Evolutionary conservation across 1,140 invertebrate genomes (phyloP).

Genomic region (Drosophila teissieri): DNA sequence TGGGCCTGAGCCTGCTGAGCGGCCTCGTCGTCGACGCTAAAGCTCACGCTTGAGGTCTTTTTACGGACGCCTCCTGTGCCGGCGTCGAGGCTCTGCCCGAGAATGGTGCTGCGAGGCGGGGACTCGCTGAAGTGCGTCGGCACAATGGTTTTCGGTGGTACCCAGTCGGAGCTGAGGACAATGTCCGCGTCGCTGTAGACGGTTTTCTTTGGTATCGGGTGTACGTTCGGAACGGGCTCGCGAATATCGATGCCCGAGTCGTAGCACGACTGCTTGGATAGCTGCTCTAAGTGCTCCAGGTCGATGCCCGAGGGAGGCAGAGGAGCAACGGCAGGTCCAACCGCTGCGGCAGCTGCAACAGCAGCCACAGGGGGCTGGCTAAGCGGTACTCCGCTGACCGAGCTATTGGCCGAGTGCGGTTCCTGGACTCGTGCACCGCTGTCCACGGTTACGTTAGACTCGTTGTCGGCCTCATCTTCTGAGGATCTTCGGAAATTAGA

Average conservation of each 20-base stretch:
- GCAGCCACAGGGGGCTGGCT: conserved; percentile 16
- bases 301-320: conserved; percentile 66
- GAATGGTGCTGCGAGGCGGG: conserved; percentile 84
- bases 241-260: conserved; percentile 95
- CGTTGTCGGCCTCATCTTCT: conserved; percentile 83
- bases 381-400: conserved; percentile 52
- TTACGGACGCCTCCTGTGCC: conserved; percentile 86
- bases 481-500: conserved; percentile 85
- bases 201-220: conserved; percentile 85
- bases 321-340: conserved; percentile 28
- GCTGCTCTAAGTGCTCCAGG: conserved; percentile 76
- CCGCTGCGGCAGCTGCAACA: conserved; percentile 17
- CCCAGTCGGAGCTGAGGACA: conserved; percentile 92
- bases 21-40: conserved; percentile 88
- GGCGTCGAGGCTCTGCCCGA: conserved; percentile 72
- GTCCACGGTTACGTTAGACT: conserved; percentile 79
- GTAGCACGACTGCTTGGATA: conserved; percentile 91
- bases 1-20: conserved; percentile 63
- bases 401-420: conserved; percentile 72
- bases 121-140: conserved; percentile 87
- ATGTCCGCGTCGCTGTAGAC: conserved; percentile 93
- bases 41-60: conserved; percentile 90
- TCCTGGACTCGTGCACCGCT: conserved; percentile 77
- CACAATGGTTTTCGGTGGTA: conserved; percentile 91
- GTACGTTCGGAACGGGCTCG: conserved; percentile 88